Evolutionary conservation across 2,113 vertebrate species (phyloP), one percentile per base, ranked within the genome.

Genomic region (Ancistrus triradiatus): DNA sequence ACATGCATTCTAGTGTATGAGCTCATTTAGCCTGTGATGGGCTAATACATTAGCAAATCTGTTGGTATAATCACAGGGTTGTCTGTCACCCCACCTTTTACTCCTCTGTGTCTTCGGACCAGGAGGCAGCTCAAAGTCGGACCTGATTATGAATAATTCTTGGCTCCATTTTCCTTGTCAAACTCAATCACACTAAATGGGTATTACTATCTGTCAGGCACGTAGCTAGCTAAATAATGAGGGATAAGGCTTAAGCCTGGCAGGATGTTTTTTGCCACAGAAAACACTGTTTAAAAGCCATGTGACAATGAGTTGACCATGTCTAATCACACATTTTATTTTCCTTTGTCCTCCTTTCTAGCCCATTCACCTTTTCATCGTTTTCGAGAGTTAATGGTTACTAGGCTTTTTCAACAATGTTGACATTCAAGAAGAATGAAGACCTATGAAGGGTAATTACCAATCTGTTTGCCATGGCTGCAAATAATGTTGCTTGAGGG

Each of bases 401-500:
- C 19, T 28, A 10, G 40, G 27, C 53, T 69, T 70, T 53, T 51
- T n/a, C 59, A 75, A 68, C 28, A 68, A 18, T 27, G 40, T 11
- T 66, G 58, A 60, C 75, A 27, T 73, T 55, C 56, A 35, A 56
- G 25, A 73, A 58, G 44, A 44, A 28, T 59, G 25, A 17, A 38
- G 57, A 50, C 35, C 43, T 33, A n/a, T 50, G 51, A 31, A 61
- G 47, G 44, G 61, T 73, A 17, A 74, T 78, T 75, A 69, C 66
- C 15, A 27, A 50, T 65, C 50, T 71, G 57, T 72, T 78, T 76
- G 63, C 61, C 61, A 59, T 55, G 61, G 72, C 52, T 66, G 59
- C 56, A 56, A 57, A 59, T 68, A 72, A 75, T 42, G 56, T 76
- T 61, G 68, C 78, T 77, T 66, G 19, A 53, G 74, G 76, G 72